Conservation (phyloP, 2,113 vertebrate species). For the Lepisosteus oculatus region DNA sequence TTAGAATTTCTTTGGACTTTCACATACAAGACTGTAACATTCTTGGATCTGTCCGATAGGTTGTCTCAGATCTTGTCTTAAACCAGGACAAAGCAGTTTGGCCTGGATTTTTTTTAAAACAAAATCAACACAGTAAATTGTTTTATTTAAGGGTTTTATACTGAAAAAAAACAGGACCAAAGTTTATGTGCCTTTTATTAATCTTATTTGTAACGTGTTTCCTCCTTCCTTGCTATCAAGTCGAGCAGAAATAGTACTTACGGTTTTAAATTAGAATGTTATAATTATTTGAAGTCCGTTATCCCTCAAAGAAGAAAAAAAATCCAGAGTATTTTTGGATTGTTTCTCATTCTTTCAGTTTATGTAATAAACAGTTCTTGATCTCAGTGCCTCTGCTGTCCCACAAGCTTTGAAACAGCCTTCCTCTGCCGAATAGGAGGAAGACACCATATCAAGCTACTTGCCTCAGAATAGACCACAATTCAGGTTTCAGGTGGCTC, state of each 20-base stretch:
- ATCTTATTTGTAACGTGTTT: constrained; percentile 50
- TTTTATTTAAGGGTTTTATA: constrained; percentile 50
- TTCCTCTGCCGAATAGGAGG: no score
- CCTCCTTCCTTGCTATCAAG: constrained; percentile 42
- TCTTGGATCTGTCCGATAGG: not conserved
- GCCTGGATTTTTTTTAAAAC: not conserved
- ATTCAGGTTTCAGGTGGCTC: no score
- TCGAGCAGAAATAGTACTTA: constrained; percentile 44
- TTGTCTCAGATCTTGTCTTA: constrained; percentile 39
- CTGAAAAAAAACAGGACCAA: constrained; percentile 68
- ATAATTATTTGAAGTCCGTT: constrained; percentile 42
- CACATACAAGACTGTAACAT: constrained; percentile 30
- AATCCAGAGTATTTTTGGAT: no score
- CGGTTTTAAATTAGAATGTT: constrained; percentile 31
- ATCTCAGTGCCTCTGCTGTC: no score
- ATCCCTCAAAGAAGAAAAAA: constrained; percentile 17
- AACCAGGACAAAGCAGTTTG: constrained; percentile 45
- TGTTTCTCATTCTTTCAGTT: no score
- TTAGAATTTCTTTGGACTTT: constrained; percentile 20
- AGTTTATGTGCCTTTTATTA: constrained; percentile 80
- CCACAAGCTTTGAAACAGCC: no score
- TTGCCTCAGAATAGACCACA: no score
- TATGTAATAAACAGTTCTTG: no score
- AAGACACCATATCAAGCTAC: no score
- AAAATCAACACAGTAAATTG: constrained; percentile 7